Base-by-base conservation (phyloP, 2,113 vertebrate genomes). In the Melanostigma gelatinosum region DNA sequence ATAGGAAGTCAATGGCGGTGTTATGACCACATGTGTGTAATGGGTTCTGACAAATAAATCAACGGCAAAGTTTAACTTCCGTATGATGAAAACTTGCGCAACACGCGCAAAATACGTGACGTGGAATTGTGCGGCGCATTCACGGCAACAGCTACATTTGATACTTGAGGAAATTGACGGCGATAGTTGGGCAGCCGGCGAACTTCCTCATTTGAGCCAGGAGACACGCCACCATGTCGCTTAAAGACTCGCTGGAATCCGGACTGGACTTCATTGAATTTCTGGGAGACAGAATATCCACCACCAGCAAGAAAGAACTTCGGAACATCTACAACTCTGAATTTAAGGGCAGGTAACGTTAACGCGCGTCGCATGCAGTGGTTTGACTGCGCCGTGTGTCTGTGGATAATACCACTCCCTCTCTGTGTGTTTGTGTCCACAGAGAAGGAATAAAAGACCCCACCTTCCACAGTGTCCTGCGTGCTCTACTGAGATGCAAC, bases 201-300 rank as follows among this genome's bases (percentile, higher is more conserved):
- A 66, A 78, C 76, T 86, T 85, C 82, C 70, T 82, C 24, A 0
- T 78, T 27, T 0, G 55, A 15, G 38, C 42, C 36, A 4, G 64
- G 36, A 4, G 0, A 38, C 27, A 4, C 29, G 24, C 5, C 57
- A 75, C 72, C 68, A 94, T 94, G 67, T 68, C 77, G 52, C 34
- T 95, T 11, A 84, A 10, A 50, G 73, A 95, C 60, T 63, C 75
- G 48, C 81, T 91, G 79, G 83, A 91, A 69, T 83, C 88, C 2
- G 97, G 96, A 15, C 87, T 94, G 29, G 69, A 91, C 34, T 99
- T 98, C 80, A 83, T 97, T 75, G 93, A 91, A 75, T 96, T 95
- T 81, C 93, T 99, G 55, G 89, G 79, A 38, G 94, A 94, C 16
- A 91, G 94, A 82, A 82, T 82, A 63, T 72, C 75, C 34, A 86